Percentiles rank a stretch among this genome's conserved stretches.
These are phyloP conservation scores for Chelonus insularis DNA, from an alignment of 1,140 invertebrate genomes.

Conservation along the genomic window DNA sequence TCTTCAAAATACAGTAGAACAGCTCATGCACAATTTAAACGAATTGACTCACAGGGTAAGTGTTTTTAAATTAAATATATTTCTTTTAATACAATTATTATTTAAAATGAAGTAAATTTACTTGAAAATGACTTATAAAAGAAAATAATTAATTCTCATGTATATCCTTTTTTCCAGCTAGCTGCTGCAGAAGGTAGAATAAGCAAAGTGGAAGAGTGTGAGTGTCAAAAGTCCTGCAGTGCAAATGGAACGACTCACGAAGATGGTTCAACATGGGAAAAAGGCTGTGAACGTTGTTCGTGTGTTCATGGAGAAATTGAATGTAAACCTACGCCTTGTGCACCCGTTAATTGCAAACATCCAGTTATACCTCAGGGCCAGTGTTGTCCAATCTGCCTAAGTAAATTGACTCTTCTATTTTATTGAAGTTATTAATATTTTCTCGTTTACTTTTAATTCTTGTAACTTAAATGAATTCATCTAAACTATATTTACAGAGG, in stretches of 20 bases:
- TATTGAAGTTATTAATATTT: slow-evolving; percentile 7
- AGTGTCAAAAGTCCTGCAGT: slow-evolving; percentile 85
- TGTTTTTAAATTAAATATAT: slow-evolving; percentile 15
- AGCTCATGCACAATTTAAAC: slow-evolving; percentile 64
- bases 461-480: no score
- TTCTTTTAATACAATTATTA: no score
- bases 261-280: slow-evolving; percentile 81
- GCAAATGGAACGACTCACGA: slow-evolving; percentile 77
- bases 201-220: slow-evolving; percentile 79
- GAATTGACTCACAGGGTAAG: slow-evolving; percentile 68
- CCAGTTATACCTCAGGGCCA: slow-evolving; percentile 75
- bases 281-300: slow-evolving; percentile 78
- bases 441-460: no score
- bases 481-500: slow-evolving; percentile 67
- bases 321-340: slow-evolving; percentile 79
- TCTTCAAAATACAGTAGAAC: slow-evolving; percentile 73
- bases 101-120: no score
- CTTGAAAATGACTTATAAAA: no score
- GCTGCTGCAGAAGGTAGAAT: slow-evolving; percentile 75
- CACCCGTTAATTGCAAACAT: slow-evolving; percentile 74
- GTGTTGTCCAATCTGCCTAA: slow-evolving; percentile 84
- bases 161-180: slow-evolving; percentile 67
- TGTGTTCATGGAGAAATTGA: slow-evolving; percentile 82
- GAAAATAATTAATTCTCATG: slow-evolving; percentile 42
- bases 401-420: slow-evolving; percentile 64